Base-by-base conservation (phyloP, 1,140 invertebrate genomes). In the Chrysomallon squamiferum region DNA sequence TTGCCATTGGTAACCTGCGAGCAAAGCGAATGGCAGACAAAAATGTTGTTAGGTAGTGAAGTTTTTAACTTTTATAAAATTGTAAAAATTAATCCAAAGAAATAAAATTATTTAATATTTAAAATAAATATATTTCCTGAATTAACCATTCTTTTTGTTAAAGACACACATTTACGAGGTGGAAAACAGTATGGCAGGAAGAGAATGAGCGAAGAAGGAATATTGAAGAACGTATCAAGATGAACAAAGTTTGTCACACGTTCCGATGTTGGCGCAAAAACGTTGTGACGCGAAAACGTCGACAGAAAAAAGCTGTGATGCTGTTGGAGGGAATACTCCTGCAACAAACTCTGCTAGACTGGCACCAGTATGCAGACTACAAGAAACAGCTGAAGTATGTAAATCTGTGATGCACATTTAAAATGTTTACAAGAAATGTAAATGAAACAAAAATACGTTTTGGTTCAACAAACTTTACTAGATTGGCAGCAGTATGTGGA, bases 11-110 rank as follows among this genome's bases (percentile, higher is more conserved):
- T 5, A 35, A 52, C 7, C 32, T 27, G 18, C 45, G 58, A 7
- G 69, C 69, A 32, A 22, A 30, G 18, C 30, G 11, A 22, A 54
- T 57, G 30, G 60, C 57, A 22, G 47, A 50, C 47, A 50, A 27
- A 50, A 50, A 50, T 20, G 5, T 50, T 20, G 7, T 50, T 6
- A 50, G 47, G 47, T 50, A 50, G n/a, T 20, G 9, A 11, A 43
- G 41, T 43, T 43, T 43, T 43, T 11, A 9, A n/a, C n/a, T n/a
- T n/a, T n/a, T n/a, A n/a, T n/a, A n/a, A n/a, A n/a, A 11, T 43
- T 43, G 41, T 43, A 43, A 43, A 43, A 43, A 43, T 43, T n/a
- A n/a, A n/a, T n/a, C n/a, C n/a, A n/a, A n/a, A n/a, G n/a, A n/a
- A n/a, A n/a, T n/a, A n/a, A n/a, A n/a, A n/a, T n/a, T n/a, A n/a